These are phyloP conservation scores for Ibycter americanus DNA, from an alignment of 2,797 vertebrate species.

Conservation along the genomic window DNA sequence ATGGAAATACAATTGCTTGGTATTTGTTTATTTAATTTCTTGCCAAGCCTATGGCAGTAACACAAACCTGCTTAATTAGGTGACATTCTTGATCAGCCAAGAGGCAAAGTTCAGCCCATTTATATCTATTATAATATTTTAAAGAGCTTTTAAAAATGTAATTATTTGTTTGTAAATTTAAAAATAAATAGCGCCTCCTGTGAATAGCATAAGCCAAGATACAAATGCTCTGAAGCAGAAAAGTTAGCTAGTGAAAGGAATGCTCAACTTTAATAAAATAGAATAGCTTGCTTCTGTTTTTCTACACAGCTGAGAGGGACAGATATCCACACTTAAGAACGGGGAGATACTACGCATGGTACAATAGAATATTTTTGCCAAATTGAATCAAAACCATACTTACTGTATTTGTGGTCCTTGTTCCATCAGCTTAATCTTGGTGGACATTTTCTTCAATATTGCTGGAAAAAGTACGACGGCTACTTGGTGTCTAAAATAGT, in stretches of 20 bases:
- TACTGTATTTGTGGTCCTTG: not conserved
- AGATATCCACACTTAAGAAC: not conserved
- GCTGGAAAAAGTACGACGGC: not conserved
- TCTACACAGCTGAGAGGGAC: not conserved
- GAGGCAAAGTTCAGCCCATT: constrained; percentile 53
- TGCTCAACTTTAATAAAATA: not conserved
- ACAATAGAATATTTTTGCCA: not conserved
- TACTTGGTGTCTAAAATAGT: not conserved
- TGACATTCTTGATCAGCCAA: constrained; percentile 51
- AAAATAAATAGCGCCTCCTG: constrained; percentile 26
- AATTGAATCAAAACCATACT: not conserved
- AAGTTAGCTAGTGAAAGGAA: not conserved
- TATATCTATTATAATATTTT: constrained; percentile 27
- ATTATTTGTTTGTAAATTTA: constrained; percentile 42
- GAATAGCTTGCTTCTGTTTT: not conserved
- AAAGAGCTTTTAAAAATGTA: constrained; percentile 3
- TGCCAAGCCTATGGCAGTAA: constrained; percentile 36
- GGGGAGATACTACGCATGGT: not conserved
- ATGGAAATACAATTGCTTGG: constrained; percentile 25
- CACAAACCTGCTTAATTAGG: constrained; percentile 50
- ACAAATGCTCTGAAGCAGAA: not conserved
- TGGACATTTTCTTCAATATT: not conserved
- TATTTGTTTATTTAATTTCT: constrained; percentile 36
- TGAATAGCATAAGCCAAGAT: not conserved
- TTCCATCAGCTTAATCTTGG: not conserved